phyloP scores from a whole-genome alignment of 2,888 invertebrate genomes.

The Folsomia manolachei region DNA sequence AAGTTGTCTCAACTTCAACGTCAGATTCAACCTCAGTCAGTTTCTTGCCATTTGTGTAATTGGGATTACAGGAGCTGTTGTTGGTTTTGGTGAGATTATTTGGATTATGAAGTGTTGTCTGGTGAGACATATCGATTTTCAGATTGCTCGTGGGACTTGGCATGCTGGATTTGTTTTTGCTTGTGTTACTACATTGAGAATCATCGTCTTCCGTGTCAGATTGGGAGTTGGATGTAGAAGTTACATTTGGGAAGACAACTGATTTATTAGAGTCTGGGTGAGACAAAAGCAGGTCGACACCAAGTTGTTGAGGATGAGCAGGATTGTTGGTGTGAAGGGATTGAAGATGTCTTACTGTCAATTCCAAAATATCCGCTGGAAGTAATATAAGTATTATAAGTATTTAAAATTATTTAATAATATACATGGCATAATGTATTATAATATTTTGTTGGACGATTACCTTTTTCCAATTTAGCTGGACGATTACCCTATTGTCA shows the following conservation, averaged over 20 bases:
- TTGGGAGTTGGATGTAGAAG: slow-evolving; percentile 28
- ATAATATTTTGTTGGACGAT: too few relatives aligned
- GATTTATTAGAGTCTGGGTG: neutral
- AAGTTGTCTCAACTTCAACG: slow-evolving; percentile 14
- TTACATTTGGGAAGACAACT: slow-evolving; percentile 19
- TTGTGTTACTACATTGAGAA: slow-evolving; percentile 4
- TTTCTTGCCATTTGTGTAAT: slow-evolving; percentile 6
- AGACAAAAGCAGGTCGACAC: neutral
- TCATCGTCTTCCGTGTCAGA: slow-evolving; percentile 39
- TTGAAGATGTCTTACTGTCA: slow-evolving; percentile 63
- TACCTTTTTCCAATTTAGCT: slow-evolving; percentile 64
- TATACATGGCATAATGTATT: too few relatives aligned
- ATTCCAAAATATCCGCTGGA: slow-evolving; percentile 66
- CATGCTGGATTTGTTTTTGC: slow-evolving; percentile 5
- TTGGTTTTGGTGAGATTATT: neutral
- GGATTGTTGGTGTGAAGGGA: slow-evolving; percentile 54
- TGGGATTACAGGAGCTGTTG: neutral
- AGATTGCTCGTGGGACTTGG: slow-evolving; percentile 3
- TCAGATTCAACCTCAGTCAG: too few relatives aligned
- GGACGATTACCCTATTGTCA: slow-evolving; percentile 56
- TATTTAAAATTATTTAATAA: too few relatives aligned
- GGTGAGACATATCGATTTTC: neutral
- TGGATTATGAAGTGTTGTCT: neutral
- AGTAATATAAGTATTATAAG: too few relatives aligned
- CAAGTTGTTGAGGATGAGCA: slow-evolving; percentile 1